Evolutionary conservation across 2,888 invertebrate species (phyloP).

Genomic region (Chalcosyrphus nemorum): DNA sequence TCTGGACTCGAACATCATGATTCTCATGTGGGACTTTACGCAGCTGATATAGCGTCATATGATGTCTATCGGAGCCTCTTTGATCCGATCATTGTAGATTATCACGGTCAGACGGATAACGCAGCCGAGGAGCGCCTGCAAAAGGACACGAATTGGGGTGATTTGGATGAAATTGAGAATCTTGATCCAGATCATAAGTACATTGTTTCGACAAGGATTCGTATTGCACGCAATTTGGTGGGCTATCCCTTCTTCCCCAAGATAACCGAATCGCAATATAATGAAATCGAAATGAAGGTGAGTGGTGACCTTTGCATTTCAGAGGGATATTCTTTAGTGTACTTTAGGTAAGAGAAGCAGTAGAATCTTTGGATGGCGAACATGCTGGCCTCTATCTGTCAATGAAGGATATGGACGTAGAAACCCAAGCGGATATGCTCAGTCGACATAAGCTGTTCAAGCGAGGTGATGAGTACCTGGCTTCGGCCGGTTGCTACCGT

Average conservation of each 20-base stretch:
- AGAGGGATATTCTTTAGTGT: neutral
- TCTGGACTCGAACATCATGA: slow-evolving; percentile 86
- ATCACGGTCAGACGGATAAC: slow-evolving; percentile 82
- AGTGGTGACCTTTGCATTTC: too few relatives aligned
- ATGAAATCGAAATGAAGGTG: slow-evolving; percentile 84
- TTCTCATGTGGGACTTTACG: slow-evolving; percentile 85
- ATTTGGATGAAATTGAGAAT: slow-evolving; percentile 84
- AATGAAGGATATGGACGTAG: slow-evolving; percentile 84
- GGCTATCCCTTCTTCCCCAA: slow-evolving; percentile 87
- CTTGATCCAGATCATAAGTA: slow-evolving; percentile 85
- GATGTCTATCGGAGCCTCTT: slow-evolving; percentile 85
- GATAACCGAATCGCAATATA: slow-evolving; percentile 85
- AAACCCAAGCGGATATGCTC: slow-evolving; percentile 85
- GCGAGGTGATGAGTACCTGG: slow-evolving; percentile 84
- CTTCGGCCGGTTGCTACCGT: slow-evolving; percentile 85
- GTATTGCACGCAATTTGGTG: slow-evolving; percentile 85
- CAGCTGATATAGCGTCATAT: slow-evolving; percentile 87
- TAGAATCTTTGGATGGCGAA: slow-evolving; percentile 83
- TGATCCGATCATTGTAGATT: slow-evolving; percentile 87
- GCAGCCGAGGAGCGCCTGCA: slow-evolving; percentile 83
- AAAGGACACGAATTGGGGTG: slow-evolving; percentile 85
- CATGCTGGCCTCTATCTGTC: slow-evolving; percentile 85
- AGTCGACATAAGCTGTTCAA: slow-evolving; percentile 86
- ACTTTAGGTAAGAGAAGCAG: slow-evolving; percentile 77
- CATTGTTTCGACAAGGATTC: slow-evolving; percentile 86